Conservation (phyloP, 2,888 invertebrate species). For the Sialis fuliginosa region DNA sequence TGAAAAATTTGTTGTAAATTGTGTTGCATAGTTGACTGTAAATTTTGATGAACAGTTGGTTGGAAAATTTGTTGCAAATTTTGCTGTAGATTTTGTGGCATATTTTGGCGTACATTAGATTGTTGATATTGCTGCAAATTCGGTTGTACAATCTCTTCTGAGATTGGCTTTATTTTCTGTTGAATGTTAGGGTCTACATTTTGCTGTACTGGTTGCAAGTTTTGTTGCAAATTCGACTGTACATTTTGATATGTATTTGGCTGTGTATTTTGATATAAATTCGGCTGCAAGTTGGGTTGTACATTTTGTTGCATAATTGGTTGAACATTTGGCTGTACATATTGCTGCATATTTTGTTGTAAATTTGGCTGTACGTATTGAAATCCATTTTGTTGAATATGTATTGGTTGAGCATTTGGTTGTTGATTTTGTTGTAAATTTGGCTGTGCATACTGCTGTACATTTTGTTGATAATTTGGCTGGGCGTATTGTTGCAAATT, state of each 20-base stretch:
- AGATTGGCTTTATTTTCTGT: conserved; percentile 9
- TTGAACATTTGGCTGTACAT: conserved; percentile 1
- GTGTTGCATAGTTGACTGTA: too few species aligned
- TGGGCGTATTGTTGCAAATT: conserved; percentile 21
- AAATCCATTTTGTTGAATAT: conserved; percentile 6
- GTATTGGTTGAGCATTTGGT: conserved; percentile 7
- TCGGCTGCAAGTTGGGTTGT: neutral
- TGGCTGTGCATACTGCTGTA: conserved; percentile 8
- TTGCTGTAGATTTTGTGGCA: conserved; percentile 3
- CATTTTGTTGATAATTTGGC: conserved; percentile 12
- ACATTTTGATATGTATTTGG: neutral
- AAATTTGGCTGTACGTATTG: conserved; percentile 3
- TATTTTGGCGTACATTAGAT: conserved; percentile 3
- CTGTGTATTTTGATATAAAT: neutral
- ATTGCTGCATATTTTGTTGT: conserved; percentile 10
- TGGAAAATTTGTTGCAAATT: neutral
- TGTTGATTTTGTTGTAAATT: conserved; percentile 21
- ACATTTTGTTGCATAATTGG: conserved; percentile 8
- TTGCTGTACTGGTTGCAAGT: neutral
- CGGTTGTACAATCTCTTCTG: neutral
- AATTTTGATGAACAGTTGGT: neutral
- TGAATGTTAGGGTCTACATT: conserved; percentile 9
- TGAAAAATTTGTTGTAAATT: too few species aligned
- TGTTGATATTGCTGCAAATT: neutral
- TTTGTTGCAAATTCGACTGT: neutral